These are phyloP conservation scores for Thunnus maccoyii DNA, from an alignment of 2,113 vertebrate species.

Conservation along the genomic window DNA sequence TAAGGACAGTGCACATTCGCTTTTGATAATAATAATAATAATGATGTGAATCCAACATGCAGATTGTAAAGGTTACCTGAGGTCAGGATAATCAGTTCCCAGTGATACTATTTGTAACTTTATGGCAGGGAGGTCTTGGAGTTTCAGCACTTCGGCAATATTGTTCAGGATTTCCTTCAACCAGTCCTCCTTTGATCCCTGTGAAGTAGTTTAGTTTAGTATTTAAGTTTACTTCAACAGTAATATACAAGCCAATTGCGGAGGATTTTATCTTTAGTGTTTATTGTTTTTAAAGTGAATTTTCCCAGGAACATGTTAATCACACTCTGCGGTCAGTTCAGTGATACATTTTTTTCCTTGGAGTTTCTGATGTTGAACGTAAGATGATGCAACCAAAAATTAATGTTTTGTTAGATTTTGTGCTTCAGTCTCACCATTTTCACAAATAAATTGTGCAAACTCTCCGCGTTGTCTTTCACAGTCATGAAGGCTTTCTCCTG, in stretches of 20 bases:
- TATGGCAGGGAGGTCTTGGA: conserved; percentile 89
- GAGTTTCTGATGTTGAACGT: neutral
- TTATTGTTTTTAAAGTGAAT: neutral
- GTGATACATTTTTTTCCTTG: neutral
- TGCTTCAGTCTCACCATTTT: conserved; percentile 81
- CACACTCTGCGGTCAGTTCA: neutral
- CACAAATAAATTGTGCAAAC: conserved; percentile 82
- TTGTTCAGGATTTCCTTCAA: conserved; percentile 83
- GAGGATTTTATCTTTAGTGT: neutral
- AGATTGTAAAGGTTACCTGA: conserved; percentile 84
- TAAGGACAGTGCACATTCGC: neutral
- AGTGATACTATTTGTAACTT: conserved; percentile 88
- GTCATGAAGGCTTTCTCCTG: conserved; percentile 80
- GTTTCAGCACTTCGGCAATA: conserved; percentile 89
- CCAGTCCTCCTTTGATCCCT: conserved; percentile 88
- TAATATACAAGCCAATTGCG: too few species aligned
- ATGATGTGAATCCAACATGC: neutral
- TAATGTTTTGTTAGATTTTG: neutral
- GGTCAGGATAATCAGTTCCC: conserved; percentile 85
- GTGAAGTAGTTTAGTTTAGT: neutral
- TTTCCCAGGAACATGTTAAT: neutral
- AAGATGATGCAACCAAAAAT: neutral
- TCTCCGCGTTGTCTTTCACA: conserved; percentile 75
- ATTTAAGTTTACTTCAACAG: too few species aligned
- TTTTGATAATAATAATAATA: too few species aligned